phyloP scores from a whole-genome alignment of 2,113 vertebrate genomes.

The Petrocephalus microphthalmus region DNA sequence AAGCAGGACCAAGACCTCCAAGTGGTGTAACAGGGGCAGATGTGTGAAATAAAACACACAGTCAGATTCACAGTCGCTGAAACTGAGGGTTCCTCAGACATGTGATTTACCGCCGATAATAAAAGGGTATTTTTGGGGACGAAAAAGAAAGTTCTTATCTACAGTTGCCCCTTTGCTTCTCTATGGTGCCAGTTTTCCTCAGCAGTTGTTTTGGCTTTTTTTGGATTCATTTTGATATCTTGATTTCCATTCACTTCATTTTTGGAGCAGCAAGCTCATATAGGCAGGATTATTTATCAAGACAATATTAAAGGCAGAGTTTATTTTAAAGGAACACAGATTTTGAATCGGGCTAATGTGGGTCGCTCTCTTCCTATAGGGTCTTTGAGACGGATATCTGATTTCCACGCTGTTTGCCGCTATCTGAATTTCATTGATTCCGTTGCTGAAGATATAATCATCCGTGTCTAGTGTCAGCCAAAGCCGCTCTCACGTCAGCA shows the following conservation, averaged over 20 bases:
- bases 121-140: neutral
- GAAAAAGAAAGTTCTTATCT: neutral
- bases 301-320: neutral
- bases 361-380: neutral
- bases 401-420: neutral
- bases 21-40: neutral
- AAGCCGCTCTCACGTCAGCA: neutral
- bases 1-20: constrained; percentile 5
- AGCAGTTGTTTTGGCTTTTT: neutral
- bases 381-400: neutral
- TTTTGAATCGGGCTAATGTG: neutral
- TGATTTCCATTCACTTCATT: neutral
- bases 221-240: neutral
- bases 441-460: neutral
- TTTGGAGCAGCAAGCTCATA: neutral
- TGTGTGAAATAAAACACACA: neutral
- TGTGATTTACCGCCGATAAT: neutral
- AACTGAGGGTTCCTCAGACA: neutral
- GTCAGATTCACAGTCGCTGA: neutral
- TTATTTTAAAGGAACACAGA: neutral
- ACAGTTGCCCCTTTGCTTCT: too few relatives aligned
- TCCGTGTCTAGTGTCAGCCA: neutral
- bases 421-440: neutral
- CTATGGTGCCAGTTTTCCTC: neutral
- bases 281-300: neutral